These are phyloP conservation scores for Dendrolimus pini DNA, from an alignment of 2,888 invertebrate genomes.

Conservation along the genomic window DNA sequence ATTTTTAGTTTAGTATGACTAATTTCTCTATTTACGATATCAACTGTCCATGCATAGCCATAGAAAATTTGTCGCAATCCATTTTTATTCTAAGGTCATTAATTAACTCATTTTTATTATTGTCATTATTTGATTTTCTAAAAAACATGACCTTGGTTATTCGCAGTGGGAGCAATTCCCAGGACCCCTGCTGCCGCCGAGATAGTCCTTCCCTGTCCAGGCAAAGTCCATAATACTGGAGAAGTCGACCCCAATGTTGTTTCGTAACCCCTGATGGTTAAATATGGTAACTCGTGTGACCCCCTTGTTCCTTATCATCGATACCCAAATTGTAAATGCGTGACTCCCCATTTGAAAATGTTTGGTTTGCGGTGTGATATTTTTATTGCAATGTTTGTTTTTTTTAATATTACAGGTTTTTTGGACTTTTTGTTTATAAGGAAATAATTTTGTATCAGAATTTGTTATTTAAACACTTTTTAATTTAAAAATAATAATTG, in stretches of 20 bases:
- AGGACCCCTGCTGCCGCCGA: slow-evolving; percentile 41
- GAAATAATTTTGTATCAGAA: background rate
- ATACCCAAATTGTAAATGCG: background rate
- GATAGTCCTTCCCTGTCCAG: slow-evolving; percentile 62
- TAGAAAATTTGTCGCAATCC: background rate
- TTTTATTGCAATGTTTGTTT: slow-evolving; percentile 1
- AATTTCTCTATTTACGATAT: too few species aligned
- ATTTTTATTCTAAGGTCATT: background rate
- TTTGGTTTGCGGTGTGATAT: background rate
- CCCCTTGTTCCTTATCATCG: background rate
- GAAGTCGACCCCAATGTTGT: slow-evolving; percentile 13
- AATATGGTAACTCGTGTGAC: background rate
- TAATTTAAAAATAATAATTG: background rate
- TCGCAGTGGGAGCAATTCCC: slow-evolving; percentile 29
- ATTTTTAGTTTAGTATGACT: too few species aligned
- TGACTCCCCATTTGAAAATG: background rate
- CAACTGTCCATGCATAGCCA: too few species aligned
- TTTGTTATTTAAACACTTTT: background rate
- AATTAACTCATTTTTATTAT: background rate
- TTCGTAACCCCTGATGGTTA: background rate
- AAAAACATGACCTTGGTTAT: slow-evolving; percentile 25
- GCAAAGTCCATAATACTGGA: slow-evolving; percentile 54
- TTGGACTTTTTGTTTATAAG: background rate
- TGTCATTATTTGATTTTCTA: slow-evolving; percentile 14
- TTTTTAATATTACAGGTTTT: slow-evolving; percentile 1